Conservation (phyloP, 1,140 invertebrate genomes). For the Nephotettix cincticeps region DNA sequence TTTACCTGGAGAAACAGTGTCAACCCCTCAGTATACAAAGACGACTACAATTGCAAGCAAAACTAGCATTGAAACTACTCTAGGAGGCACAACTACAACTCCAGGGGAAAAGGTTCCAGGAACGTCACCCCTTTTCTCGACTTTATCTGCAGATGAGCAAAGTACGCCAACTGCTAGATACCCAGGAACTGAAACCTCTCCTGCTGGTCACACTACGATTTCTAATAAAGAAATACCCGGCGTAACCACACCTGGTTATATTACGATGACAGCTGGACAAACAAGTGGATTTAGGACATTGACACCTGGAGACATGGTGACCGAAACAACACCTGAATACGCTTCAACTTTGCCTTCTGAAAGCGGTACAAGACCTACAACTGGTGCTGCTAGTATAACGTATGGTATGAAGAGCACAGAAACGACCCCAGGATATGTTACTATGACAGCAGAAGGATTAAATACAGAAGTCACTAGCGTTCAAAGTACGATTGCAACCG, state of each 20-base stretch:
- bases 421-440: too few species aligned
- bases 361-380: not conserved
- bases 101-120: not conserved
- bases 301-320: not conserved
- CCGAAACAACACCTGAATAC: not conserved
- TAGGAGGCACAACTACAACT: not conserved
- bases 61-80: not conserved
- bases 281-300: constrained; percentile 3
- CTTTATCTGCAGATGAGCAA: not conserved
- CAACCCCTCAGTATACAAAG: too few species aligned
- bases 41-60: too few species aligned
- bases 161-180: not conserved
- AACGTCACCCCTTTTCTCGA: not conserved
- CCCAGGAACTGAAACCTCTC: constrained; percentile 21
- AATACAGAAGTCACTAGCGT: too few species aligned
- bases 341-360: not conserved
- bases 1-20: too few species aligned
- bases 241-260: constrained; percentile 3
- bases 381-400: too few species aligned
- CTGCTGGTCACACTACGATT: constrained; percentile 18
- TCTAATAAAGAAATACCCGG: not conserved
- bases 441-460: too few species aligned
- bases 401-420: too few species aligned
- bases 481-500: too few species aligned
- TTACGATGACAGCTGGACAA: not conserved